phyloP scores from a whole-genome alignment of 2,888 invertebrate species.

The Hemaris fuciformis region DNA sequence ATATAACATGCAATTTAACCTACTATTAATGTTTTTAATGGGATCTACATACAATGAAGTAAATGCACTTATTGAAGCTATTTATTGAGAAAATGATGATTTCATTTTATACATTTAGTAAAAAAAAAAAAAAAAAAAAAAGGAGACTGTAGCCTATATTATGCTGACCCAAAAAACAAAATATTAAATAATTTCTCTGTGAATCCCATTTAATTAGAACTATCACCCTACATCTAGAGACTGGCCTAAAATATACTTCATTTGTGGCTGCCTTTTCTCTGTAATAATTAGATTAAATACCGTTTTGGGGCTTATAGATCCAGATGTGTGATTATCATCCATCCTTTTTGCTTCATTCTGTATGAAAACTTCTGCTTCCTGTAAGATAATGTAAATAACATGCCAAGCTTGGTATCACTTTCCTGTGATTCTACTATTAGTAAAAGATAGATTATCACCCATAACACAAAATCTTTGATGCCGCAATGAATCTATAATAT shows the following conservation, averaged over 20 bases:
- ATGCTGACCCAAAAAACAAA: no score
- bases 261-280: neutral
- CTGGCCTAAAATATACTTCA: neutral
- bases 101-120: neutral
- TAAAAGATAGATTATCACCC: conserved; percentile 18
- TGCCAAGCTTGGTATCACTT: conserved; percentile 53
- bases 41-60: neutral
- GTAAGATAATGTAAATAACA: conserved; percentile 66
- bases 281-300: conserved; percentile 35
- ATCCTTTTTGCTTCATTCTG: conserved; percentile 63
- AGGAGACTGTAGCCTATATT: no score
- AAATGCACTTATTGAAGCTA: neutral
- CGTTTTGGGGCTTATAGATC: conserved; percentile 52
- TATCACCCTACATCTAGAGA: neutral
- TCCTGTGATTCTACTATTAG: neutral
- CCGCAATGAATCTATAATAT: neutral
- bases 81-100: neutral
- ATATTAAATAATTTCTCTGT: no score
- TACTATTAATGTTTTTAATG: conserved; percentile 22
- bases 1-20: conserved; percentile 13
- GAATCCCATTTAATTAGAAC: no score
- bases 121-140: neutral
- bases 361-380: conserved; percentile 65
- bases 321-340: conserved; percentile 55
- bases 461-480: conserved; percentile 15